Evolutionary conservation across 2,797 vertebrate genomes (phyloP).

Genomic region (Ctenopoma kingsleyae): DNA sequence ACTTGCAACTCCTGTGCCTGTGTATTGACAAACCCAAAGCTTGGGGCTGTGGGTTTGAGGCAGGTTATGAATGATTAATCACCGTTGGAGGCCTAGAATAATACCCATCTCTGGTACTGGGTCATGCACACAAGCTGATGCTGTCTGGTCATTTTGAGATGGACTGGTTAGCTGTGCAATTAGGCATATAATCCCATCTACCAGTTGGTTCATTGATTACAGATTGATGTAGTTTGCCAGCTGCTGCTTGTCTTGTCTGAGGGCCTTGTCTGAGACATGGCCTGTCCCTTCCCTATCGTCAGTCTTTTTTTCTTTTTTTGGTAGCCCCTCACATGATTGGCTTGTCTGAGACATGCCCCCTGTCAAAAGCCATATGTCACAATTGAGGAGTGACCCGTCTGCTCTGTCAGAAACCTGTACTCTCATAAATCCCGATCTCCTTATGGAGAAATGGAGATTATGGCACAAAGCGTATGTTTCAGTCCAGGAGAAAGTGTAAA

Average conservation of each 20-base stretch:
- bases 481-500: constrained; percentile 70
- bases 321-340: constrained; percentile 67
- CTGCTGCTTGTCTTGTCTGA: constrained; percentile 88
- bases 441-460: constrained; percentile 69
- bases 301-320: constrained; percentile 55
- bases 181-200: constrained; percentile 87
- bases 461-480: constrained; percentile 58
- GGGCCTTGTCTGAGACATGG: constrained; percentile 71
- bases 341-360: constrained; percentile 71
- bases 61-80: constrained; percentile 81
- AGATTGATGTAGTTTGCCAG: constrained; percentile 92
- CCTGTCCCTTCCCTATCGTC: constrained; percentile 62
- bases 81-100: constrained; percentile 67
- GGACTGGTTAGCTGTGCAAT: constrained; percentile 85
- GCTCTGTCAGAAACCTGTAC: constrained; percentile 45
- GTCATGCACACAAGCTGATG: constrained; percentile 83
- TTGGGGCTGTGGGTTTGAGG: constrained; percentile 55
- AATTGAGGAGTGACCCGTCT: constrained; percentile 62
- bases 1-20: constrained; percentile 38
- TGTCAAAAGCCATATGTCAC: constrained; percentile 85
- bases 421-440: constrained; percentile 49
- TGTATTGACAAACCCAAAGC: constrained; percentile 58
- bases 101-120: constrained; percentile 74
- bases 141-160: constrained; percentile 81
- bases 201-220: constrained; percentile 94